Conservation (phyloP, 2,797 vertebrate species). For the Coregonus sp. region DNA sequence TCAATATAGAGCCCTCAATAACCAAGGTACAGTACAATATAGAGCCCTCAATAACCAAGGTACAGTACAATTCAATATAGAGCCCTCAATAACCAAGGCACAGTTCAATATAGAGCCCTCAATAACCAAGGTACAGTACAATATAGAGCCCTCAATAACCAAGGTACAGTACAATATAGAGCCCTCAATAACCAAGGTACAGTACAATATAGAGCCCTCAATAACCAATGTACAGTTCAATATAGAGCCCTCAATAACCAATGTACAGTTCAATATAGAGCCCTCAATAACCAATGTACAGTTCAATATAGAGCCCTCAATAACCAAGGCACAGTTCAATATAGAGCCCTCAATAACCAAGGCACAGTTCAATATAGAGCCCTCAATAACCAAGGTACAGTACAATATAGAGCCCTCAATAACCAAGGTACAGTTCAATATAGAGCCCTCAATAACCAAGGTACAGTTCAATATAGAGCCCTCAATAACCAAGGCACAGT, state of each 20-base stretch:
- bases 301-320: too few relatives aligned
- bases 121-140: neutral
- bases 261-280: conserved; percentile 66
- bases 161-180: conserved; percentile 71
- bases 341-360: conserved; percentile 82
- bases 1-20: too few relatives aligned
- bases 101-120: too few relatives aligned
- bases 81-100: too few relatives aligned
- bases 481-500: too few relatives aligned
- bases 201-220: conserved; percentile 69
- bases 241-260: conserved; percentile 81
- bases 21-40: too few relatives aligned
- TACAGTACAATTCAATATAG: too few relatives aligned
- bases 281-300: too few relatives aligned
- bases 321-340: neutral
- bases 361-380: conserved; percentile 62
- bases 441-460: conserved; percentile 84
- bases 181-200: too few relatives aligned
- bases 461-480: conserved; percentile 53
- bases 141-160: conserved; percentile 79
- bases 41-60: too few relatives aligned
- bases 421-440: neutral
- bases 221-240: conserved; percentile 80
- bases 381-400: too few relatives aligned
- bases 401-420: too few relatives aligned